Evolutionary conservation across 2,113 vertebrate species (phyloP).

Genomic region (Oxyura jamaicensis): DNA sequence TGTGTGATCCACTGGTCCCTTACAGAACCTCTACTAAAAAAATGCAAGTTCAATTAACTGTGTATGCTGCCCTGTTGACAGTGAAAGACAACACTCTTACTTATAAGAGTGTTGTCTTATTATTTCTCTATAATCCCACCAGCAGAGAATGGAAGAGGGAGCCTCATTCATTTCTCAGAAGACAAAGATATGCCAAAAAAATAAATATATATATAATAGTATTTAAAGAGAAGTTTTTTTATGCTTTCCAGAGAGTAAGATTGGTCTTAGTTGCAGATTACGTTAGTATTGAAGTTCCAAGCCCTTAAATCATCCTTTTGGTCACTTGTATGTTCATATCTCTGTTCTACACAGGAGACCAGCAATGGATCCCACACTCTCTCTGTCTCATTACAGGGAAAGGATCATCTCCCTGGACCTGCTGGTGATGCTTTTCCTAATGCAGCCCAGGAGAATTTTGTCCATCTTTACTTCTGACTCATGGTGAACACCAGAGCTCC

Average conservation of each 20-base stretch:
- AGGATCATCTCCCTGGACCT: neutral
- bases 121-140: neutral
- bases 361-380: neutral
- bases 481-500: neutral
- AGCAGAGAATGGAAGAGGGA: neutral
- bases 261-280: neutral
- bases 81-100: neutral
- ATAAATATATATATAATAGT: too few species aligned
- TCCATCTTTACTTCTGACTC: neutral
- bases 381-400: neutral
- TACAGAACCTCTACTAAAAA: neutral
- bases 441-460: neutral
- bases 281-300: neutral
- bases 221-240: neutral
- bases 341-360: neutral
- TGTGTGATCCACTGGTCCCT: neutral
- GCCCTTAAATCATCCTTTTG: neutral
- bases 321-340: neutral
- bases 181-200: neutral
- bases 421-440: neutral
- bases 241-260: neutral
- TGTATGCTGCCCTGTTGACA: neutral
- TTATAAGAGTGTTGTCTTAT: too few species aligned
- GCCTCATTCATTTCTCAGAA: neutral
- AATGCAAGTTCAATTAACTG: neutral